Evolutionary conservation across 2,113 vertebrate species (phyloP).

Genomic region (Natator depressus): DNA sequence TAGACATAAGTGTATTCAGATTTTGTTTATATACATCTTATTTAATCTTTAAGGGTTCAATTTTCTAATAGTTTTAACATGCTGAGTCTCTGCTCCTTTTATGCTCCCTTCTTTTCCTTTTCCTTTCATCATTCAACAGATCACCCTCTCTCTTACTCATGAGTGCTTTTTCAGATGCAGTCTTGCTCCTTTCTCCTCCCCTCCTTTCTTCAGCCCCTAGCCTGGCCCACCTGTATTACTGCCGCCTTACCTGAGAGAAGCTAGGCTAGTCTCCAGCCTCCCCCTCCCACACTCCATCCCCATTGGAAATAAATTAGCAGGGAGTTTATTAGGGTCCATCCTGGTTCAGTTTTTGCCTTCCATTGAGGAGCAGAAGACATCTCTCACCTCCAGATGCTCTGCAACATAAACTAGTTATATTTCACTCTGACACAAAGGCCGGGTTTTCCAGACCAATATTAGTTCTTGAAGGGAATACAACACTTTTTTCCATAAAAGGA

Average conservation of each 20-base stretch:
- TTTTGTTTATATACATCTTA: not conserved
- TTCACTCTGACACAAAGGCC: not conserved
- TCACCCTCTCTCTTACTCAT: not conserved
- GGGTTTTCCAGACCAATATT: not conserved
- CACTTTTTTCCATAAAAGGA: not conserved
- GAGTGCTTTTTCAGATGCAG: not conserved
- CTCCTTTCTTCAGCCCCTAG: slow-evolving; percentile 24
- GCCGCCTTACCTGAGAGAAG: not conserved
- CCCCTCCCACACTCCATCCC: not conserved
- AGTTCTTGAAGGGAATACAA: not conserved
- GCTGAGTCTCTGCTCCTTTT: not conserved
- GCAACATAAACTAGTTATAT: not conserved
- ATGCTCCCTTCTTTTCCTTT: not conserved
- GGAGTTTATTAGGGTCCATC: not conserved
- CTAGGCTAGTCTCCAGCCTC: not conserved
- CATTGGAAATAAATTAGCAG: not conserved
- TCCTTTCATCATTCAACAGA: slow-evolving; percentile 5
- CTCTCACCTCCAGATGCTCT: not conserved
- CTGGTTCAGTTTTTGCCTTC: not conserved
- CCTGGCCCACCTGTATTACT: slow-evolving; percentile 52
- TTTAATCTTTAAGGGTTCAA: not conserved
- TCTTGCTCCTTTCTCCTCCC: not conserved
- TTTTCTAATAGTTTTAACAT: not conserved
- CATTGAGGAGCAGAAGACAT: not conserved
- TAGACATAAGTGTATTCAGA: not conserved